These are phyloP conservation scores for Petrocephalus schoutedeni DNA, from an alignment of 2,797 vertebrate species.

Conservation along the genomic window DNA sequence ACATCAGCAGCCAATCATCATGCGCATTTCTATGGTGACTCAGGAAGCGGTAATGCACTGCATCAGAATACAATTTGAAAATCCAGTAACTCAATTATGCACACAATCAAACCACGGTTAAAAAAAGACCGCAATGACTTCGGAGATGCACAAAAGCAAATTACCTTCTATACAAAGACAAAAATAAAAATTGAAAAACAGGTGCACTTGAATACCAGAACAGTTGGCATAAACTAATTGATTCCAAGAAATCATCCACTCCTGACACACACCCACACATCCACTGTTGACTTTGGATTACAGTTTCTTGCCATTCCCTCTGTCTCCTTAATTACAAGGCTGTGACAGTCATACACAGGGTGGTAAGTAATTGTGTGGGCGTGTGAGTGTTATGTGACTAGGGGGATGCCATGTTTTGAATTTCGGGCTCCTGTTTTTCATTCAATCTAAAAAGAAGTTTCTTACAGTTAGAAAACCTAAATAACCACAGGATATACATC, in stretches of 20 bases:
- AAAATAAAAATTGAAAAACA: background rate
- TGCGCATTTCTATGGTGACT: background rate
- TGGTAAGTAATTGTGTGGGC: conserved; percentile 33
- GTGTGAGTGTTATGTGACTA: conserved; percentile 14
- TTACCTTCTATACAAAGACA: background rate
- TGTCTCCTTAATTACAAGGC: conserved; percentile 38
- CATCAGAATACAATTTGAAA: background rate
- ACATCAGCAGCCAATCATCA: background rate
- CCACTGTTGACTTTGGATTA: conserved; percentile 34
- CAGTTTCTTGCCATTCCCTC: conserved; percentile 21
- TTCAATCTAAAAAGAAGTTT: background rate
- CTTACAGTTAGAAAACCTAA: background rate
- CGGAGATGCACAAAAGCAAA: background rate
- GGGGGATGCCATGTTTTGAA: background rate
- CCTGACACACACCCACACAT: conserved; percentile 42
- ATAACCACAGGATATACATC: background rate
- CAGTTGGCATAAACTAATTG: background rate
- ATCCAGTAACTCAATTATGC: background rate
- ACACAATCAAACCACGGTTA: background rate
- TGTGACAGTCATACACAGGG: conserved; percentile 33
- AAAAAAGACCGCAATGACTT: background rate
- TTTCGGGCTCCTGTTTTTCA: background rate
- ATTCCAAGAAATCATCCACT: conserved; percentile 33
- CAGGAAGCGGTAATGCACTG: background rate
- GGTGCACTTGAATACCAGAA: background rate